Base-by-base conservation (phyloP, 1,140 invertebrate genomes). In the Leptoteleia sp. region DNA sequence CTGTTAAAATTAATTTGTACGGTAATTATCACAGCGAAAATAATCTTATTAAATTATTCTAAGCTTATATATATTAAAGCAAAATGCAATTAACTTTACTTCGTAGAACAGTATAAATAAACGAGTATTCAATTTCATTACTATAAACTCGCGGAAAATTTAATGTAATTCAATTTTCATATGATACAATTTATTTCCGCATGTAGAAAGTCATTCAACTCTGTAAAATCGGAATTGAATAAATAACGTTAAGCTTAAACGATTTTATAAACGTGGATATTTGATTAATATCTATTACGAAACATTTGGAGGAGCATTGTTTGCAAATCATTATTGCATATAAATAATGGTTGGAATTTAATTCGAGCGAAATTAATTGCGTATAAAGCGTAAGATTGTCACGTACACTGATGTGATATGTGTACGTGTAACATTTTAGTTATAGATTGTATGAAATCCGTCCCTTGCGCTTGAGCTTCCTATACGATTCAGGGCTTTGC, bases 401-500 rank as follows among this genome's bases (percentile, higher is more conserved):
- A 27, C 9, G n/a, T n/a, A n/a, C 22, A 25, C 4, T 17, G 13
- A 25, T 22, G 22, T 13, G 9, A 54, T 43, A 52, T 54, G 13
- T 67, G 17, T 43, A 12, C 5, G 13, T 38, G 27, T 68, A 27
- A 47, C 31, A 55, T 43, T 43, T 43, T 38, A 16, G 48, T 47
- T 68, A 68, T 54, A 54, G 47, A 68, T 59, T 59, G 54, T 48
- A 59, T 68, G 25, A 40, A 55, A 62, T 62, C 43, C 16, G 13
- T 54, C 16, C 33, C 7, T 33, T 55, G 55, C 48, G 12, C 68
- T 43, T 12, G 64, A 61, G 59, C 65, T 40, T 45, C 40, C 45
- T 42, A 64, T 71, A 54, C 59, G 68, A 73, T 77, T 62, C 47
- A 33, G 22, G 40, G 64, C 76, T 79, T 79, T 76, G 54, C 52